Evolutionary conservation across 2,888 invertebrate species (phyloP), one percentile per base, ranked within the genome.

Genomic region (Heliconius ethilla): DNA sequence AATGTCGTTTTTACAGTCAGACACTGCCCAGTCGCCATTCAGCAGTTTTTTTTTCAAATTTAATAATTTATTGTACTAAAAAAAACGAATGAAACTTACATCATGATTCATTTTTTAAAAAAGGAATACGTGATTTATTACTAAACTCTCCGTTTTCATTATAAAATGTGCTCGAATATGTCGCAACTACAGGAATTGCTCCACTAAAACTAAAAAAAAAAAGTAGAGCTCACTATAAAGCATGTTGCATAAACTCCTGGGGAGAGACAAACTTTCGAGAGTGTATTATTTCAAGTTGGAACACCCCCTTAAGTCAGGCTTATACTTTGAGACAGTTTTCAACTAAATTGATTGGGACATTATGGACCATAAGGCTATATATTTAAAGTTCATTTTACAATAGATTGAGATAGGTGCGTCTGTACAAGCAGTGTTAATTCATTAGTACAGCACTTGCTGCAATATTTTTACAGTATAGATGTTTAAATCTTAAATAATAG

Each of bases 281-380:
- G 80, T 79, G 79, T 81, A 85, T 84, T 83, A 83, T 75, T 83
- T 86, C 81, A 83, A 84, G 82, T 83, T 81, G 77, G 76, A 77
- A 78, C 79, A 76, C 79, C 69, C 74, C 70, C 79, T 80, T 82
- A 82, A 83, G 81, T 81, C 81, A 77, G 73, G 82, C 83, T 79
- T 85, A 84, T 83, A 85, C 83, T 83, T 79, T 70, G 73, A 75
- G 85, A 84, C 83, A 86, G 86, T 86, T 86, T 82, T 81, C 79
- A 83, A 85, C 84, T 83, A 82, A 80, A 82, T 27, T 45, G 22
- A 6, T 22, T 27, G 22, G 10, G 3, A 27, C 11, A 65, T 74
- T 59, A 37, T 72, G 25, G 13, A 72, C 72, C n/a, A 9, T 72
- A 72, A 25, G 6, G 0, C 0, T 9, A n/a, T 33, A n/a, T 0